These are phyloP conservation scores for Macaria notata DNA, from an alignment of 2,888 invertebrate genomes.

Conservation along the genomic window DNA sequence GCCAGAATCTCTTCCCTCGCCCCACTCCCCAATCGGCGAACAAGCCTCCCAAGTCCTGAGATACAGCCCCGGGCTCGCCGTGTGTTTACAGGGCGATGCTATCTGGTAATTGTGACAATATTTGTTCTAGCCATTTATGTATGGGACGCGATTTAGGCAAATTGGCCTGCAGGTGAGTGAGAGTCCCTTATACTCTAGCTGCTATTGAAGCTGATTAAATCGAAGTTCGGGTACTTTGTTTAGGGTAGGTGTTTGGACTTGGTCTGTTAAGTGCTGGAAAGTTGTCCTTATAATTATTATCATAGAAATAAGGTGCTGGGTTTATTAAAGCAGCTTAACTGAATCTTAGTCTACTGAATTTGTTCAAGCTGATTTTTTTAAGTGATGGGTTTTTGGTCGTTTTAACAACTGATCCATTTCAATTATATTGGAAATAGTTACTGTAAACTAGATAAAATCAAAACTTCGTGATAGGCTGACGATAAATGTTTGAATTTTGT, in stretches of 20 bases:
- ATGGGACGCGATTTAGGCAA: conserved; percentile 59
- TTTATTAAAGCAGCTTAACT: too few relatives aligned
- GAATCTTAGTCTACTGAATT: too few relatives aligned
- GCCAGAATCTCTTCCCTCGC: conserved; percentile 41
- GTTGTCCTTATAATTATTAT: too few relatives aligned
- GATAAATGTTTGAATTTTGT: too few relatives aligned
- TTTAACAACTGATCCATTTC: too few relatives aligned
- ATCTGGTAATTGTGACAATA: conserved; percentile 81
- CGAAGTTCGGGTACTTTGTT: conserved; percentile 39
- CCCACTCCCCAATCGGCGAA: conserved; percentile 48
- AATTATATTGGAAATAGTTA: too few relatives aligned
- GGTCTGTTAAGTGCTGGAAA: too few relatives aligned
- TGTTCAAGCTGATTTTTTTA: too few relatives aligned
- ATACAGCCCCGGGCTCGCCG: conserved; percentile 70
- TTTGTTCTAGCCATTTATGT: conserved; percentile 73
- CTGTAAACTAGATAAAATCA: too few relatives aligned
- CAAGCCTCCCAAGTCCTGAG: conserved; percentile 54
- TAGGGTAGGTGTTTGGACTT: conserved; percentile 19
- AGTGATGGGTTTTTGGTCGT: too few relatives aligned
- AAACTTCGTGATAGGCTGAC: too few relatives aligned
- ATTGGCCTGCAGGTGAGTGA: conserved; percentile 44
- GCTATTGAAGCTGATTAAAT: conserved; percentile 58
- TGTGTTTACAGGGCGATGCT: conserved; percentile 75
- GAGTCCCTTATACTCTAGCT: conserved; percentile 33
- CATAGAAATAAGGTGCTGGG: too few relatives aligned